Conservation (phyloP, 1,140 invertebrate genomes). For the Bombyx mori region ASM3026992v2 NC_085116.1:14698001-14698500, state of each 20-base stretch:
- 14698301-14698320: conserved; percentile 93
- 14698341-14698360: conserved; percentile 97
- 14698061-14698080: conserved; percentile 86
- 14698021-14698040: conserved; percentile 77
- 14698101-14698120: conserved; percentile 72
- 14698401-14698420: neutral
- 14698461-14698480: too few species aligned
- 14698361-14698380: conserved; percentile 82
- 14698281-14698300: conserved; percentile 78
- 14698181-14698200: conserved; percentile 72
- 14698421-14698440: too few species aligned
- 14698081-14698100: conserved; percentile 78
- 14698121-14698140: conserved; percentile 88
- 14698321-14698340: conserved; percentile 96
- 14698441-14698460: too few species aligned
- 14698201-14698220: conserved; percentile 75
- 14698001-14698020: conserved; percentile 84
- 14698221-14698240: conserved; percentile 77
- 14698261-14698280: conserved; percentile 77
- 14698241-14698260: conserved; percentile 76
- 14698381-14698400: conserved; percentile 9
- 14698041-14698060: conserved; percentile 78
- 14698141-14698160: conserved; percentile 85
- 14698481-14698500: too few species aligned
- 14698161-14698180: conserved; percentile 62